Evolutionary conservation across 2,797 vertebrate genomes (phyloP).

Genomic region (Amblyopsis hoosieri): DNA sequence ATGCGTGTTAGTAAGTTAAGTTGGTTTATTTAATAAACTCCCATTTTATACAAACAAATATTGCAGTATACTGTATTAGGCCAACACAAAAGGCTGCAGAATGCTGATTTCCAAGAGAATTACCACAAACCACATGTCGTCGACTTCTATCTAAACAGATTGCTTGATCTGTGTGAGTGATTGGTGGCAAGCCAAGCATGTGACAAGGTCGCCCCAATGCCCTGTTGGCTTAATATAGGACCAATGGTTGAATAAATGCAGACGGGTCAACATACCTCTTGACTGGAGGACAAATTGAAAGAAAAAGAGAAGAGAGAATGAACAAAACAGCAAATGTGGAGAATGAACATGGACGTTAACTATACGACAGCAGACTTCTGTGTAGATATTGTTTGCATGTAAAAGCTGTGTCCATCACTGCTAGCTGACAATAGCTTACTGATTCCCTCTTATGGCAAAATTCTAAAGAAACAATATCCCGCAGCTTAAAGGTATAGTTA

Average conservation of each 20-base stretch:
- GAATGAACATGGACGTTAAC: not conserved
- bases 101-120: conserved; percentile 42
- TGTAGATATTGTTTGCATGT: too few relatives aligned
- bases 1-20: too few relatives aligned
- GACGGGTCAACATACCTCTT: not conserved
- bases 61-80: too few relatives aligned
- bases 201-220: conserved; percentile 38
- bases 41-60: too few relatives aligned
- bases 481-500: too few relatives aligned
- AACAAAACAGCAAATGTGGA: conserved; percentile 35
- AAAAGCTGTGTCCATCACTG: too few relatives aligned
- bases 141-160: conserved; percentile 18
- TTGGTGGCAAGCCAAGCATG: conserved; percentile 28
- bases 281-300: conserved; percentile 31
- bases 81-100: not conserved
- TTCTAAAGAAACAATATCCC: too few relatives aligned
- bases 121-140: not conserved
- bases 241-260: not conserved
- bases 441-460: too few relatives aligned
- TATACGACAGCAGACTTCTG: too few relatives aligned
- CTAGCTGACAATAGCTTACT: too few relatives aligned
- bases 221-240: conserved; percentile 36
- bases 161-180: conserved; percentile 25
- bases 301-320: conserved; percentile 21
- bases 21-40: too few relatives aligned